Percentiles rank a stretch among this genome's conserved stretches.
Conservation (phyloP, 2,113 vertebrate species). For the Halichoeres trimaculatus region DNA sequence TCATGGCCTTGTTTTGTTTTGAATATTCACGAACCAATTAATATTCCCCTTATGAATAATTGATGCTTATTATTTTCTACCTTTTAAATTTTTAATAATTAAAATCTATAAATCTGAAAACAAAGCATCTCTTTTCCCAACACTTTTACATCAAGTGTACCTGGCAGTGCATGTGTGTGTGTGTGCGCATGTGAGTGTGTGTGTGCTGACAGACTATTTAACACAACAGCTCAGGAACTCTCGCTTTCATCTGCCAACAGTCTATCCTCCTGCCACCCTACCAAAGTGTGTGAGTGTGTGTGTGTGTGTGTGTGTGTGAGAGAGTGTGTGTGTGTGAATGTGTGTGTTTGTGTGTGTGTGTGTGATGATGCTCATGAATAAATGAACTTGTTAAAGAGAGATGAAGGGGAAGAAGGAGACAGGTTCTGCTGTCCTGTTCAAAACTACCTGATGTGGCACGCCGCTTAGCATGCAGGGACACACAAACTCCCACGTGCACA, state of each 20-base stretch:
- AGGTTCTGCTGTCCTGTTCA: slow-evolving; percentile 76
- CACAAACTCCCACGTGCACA: slow-evolving; percentile 31
- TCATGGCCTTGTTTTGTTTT: slow-evolving; percentile 74
- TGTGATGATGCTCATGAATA: slow-evolving; percentile 70
- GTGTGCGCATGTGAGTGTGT: slow-evolving; percentile 18
- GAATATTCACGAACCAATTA: slow-evolving; percentile 80
- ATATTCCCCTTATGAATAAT: slow-evolving; percentile 73
- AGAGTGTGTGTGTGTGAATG: slow-evolving; percentile 25
- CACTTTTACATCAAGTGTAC: slow-evolving; percentile 23
- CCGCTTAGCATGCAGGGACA: slow-evolving; percentile 52
- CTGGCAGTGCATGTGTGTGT: slow-evolving; percentile 20
- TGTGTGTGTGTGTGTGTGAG: slow-evolving; percentile 17
- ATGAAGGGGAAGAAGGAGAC: slow-evolving; percentile 73
- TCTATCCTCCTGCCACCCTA: slow-evolving; percentile 64
- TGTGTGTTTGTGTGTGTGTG: slow-evolving; percentile 21
- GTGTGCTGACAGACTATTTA: slow-evolving; percentile 66
- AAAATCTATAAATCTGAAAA: slow-evolving; percentile 77
- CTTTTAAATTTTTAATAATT: slow-evolving; percentile 75
- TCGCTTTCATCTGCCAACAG: slow-evolving; percentile 72
- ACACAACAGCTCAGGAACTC: slow-evolving; percentile 73
- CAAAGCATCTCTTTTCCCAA: slow-evolving; percentile 53
- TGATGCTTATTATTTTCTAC: slow-evolving; percentile 72
- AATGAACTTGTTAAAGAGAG: slow-evolving; percentile 79
- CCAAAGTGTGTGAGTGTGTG: slow-evolving; percentile 37
- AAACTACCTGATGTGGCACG: slow-evolving; percentile 70